These are phyloP conservation scores for Epicampocera succincta DNA, from an alignment of 2,888 invertebrate genomes.

Conservation along the genomic window DNA sequence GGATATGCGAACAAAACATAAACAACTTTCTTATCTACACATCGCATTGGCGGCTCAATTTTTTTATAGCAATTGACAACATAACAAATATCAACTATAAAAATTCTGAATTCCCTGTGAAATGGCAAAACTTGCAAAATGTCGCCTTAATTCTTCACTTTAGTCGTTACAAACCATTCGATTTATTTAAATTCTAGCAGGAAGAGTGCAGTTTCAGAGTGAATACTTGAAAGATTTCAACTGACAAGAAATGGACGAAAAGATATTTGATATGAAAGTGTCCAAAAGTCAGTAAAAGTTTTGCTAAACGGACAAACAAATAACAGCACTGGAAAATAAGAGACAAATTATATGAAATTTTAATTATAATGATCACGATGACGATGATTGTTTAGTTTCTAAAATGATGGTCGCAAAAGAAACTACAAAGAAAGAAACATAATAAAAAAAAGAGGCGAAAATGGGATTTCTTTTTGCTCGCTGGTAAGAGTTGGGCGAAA, in stretches of 20 bases:
- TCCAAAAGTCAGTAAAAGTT: slow-evolving; percentile 51
- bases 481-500: neutral
- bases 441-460: neutral
- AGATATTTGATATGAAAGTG: slow-evolving; percentile 52
- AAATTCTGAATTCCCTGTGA: no score
- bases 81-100: no score
- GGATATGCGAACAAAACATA: no score
- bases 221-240: slow-evolving; percentile 41
- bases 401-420: slow-evolving; percentile 42
- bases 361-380: slow-evolving; percentile 33
- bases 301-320: slow-evolving; percentile 27
- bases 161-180: no score
- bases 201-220: slow-evolving; percentile 8
- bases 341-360: slow-evolving; percentile 17
- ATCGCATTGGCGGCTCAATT: no score
- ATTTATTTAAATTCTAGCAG: neutral
- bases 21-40: no score
- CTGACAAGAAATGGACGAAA: slow-evolving; percentile 39
- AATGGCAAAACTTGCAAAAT: no score
- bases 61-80: no score
- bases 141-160: no score
- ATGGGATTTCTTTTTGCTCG: neutral
- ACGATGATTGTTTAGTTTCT: slow-evolving; percentile 53
- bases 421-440: no score
- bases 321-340: slow-evolving; percentile 1